Base-by-base conservation (phyloP, 2,888 invertebrate species). In the Oithona nana region DNA sequence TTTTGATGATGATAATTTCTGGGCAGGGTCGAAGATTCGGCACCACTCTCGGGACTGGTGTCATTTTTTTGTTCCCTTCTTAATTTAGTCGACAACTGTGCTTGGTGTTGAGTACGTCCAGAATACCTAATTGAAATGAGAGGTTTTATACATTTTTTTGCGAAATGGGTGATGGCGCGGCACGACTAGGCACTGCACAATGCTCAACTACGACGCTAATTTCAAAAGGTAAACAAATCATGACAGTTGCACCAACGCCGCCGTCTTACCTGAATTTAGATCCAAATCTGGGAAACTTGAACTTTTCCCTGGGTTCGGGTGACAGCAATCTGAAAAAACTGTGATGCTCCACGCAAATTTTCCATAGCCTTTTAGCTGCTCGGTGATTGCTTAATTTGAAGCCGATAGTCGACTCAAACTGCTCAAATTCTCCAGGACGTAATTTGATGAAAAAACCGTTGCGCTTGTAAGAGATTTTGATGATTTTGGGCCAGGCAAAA, bases 401-500 rank as follows among this genome's bases (percentile, higher is more conserved):
- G 65, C 90, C 89, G 69, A 97, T 88, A 1, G 93, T 93, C 30
- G 88, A 90, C 76, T 95, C 94, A 74, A 87, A 92, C 73, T 89
- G 89, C 72, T 95, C 94, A 77, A 92, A 94, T 75, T 95, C 95
- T 20, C 94, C 93, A 0, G 95, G 95, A 67, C 97, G 82, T 70
- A 98, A 85, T 79, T 95, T 95, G 69, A 98, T 88, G 76, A 92
- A 94, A 77, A 98, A 98, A 74, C 92, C 88, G 77, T 94, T 92
- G 62, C 95, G 83, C 74, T 95, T 94, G 79, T 95, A 98, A 67
- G 94, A 93, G 72, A 98, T 90, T 79, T 98, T 98, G 66, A 97
- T 78, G 70, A 98, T 98, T 78, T 95, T 95, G 50, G 97, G 97
- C 98, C 98, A 98, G 49, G 93, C 90, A 77, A 98, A 98, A 65